Evolutionary conservation across 2,797 vertebrate genomes (phyloP).

Genomic region (Hoplostethus atlanticus): DNA sequence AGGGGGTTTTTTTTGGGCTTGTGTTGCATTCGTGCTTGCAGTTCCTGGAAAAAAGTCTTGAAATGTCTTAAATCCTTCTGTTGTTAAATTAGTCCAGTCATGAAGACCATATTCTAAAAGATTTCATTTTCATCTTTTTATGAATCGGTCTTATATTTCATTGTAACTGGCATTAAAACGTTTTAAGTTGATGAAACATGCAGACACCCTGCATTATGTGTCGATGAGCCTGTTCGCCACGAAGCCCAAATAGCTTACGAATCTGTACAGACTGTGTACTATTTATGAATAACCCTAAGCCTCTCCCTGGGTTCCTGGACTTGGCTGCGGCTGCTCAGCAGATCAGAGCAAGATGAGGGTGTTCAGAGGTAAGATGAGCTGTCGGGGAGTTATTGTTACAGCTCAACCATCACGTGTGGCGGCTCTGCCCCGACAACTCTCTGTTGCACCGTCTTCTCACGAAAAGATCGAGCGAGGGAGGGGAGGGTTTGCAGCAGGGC

Average conservation of each 20-base stretch:
- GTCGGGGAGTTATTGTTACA: constrained; percentile 78
- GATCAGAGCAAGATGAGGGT: constrained; percentile 46
- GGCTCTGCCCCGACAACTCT: constrained; percentile 78
- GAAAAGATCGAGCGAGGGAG: constrained; percentile 69
- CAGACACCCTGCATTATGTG: background rate
- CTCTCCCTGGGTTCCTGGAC: background rate
- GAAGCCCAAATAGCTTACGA: background rate
- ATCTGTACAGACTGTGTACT: background rate
- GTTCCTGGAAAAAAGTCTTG: too few species aligned
- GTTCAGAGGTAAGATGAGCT: constrained; percentile 75
- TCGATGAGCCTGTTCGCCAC: constrained; percentile 6
- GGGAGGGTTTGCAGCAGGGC: constrained; percentile 45
- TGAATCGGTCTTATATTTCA: too few species aligned
- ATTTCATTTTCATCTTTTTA: too few species aligned
- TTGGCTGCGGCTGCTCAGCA: constrained; percentile 24
- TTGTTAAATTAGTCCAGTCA: too few species aligned
- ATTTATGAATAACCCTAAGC: constrained; percentile 18
- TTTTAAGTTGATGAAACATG: too few species aligned
- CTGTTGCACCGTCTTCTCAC: constrained; percentile 80
- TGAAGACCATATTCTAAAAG: too few species aligned
- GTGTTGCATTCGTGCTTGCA: background rate
- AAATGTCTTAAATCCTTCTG: too few species aligned
- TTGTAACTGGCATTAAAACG: too few species aligned
- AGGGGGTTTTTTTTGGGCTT: too few species aligned
- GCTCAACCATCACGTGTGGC: constrained; percentile 66